Percentiles rank a stretch among this genome's conserved stretches.
Evolutionary conservation across 2,888 invertebrate species (phyloP).

Genomic region (Acronicta aceris): DNA sequence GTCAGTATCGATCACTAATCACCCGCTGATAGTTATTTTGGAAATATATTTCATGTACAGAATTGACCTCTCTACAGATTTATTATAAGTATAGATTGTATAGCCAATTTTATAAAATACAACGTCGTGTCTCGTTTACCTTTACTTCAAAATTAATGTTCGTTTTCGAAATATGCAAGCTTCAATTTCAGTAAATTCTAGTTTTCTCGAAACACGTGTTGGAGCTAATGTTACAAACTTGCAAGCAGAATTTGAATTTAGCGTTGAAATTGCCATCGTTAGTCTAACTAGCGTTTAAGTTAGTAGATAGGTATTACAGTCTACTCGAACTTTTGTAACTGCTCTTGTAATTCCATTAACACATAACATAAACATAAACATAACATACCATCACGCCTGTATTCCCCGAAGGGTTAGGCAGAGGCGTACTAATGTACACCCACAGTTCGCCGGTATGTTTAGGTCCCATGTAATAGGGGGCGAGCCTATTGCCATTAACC

Average conservation of each 20-base stretch:
- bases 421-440: too few species aligned
- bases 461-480: too few species aligned
- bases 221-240: slow-evolving; percentile 17
- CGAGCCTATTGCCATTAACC: too few species aligned
- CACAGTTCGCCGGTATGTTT: too few species aligned
- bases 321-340: neutral
- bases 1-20: too few species aligned
- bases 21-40: too few species aligned
- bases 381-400: too few species aligned
- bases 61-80: too few species aligned
- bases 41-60: too few species aligned
- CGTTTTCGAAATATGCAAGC: neutral
- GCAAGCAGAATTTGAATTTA: slow-evolving; percentile 21
- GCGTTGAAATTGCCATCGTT: slow-evolving; percentile 23
- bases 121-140: neutral
- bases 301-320: slow-evolving; percentile 1
- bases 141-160: neutral
- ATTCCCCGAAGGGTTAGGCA: too few species aligned
- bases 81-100: too few species aligned
- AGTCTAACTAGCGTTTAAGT: slow-evolving; percentile 9
- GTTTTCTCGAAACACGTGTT: slow-evolving; percentile 11
- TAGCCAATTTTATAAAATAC: neutral
- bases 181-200: slow-evolving; percentile 3
- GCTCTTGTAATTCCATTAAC: slow-evolving; percentile 12
- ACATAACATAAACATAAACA: too few species aligned